Conservation (phyloP, 2,888 invertebrate genomes). For the Crossocerus cetratus region DNA sequence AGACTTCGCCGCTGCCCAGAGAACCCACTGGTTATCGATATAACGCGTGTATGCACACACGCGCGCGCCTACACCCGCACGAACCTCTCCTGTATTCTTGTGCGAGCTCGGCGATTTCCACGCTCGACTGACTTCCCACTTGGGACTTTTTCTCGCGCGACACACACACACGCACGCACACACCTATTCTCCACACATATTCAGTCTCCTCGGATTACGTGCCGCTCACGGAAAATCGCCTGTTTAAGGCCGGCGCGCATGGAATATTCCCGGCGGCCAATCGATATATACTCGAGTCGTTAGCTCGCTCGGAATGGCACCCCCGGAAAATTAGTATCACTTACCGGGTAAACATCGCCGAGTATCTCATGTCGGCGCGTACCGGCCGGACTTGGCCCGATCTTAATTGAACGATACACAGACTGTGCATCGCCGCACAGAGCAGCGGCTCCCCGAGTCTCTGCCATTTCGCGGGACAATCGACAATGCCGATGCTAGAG, state of each 20-base stretch:
- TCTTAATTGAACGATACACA: conserved; percentile 36
- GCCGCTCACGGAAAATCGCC: conserved; percentile 11
- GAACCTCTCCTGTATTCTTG: no score
- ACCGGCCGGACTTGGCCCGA: conserved; percentile 32
- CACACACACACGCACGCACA: no score
- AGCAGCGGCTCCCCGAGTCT: not conserved
- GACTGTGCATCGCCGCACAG: not conserved
- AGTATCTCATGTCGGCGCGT: conserved; percentile 10
- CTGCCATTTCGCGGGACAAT: not conserved
- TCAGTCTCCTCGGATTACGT: not conserved
- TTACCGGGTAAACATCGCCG: conserved; percentile 29
- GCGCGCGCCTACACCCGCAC: no score
- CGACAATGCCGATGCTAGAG: no score
- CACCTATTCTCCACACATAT: no score
- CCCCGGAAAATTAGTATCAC: conserved; percentile 33
- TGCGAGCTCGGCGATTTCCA: conserved; percentile 32
- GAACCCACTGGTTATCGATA: conserved; percentile 46
- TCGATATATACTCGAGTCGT: conserved; percentile 41
- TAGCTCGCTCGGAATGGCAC: conserved; percentile 36
- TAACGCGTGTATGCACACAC: conserved; percentile 23
- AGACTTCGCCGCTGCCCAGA: conserved; percentile 12
- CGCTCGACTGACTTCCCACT: conserved; percentile 24
- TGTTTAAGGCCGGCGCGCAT: conserved; percentile 20
- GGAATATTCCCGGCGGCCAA: conserved; percentile 11
- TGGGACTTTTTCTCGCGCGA: not conserved